Evolutionary conservation across 1,140 invertebrate species (phyloP).

Genomic region (Pemphigus obesinymphae): DNA sequence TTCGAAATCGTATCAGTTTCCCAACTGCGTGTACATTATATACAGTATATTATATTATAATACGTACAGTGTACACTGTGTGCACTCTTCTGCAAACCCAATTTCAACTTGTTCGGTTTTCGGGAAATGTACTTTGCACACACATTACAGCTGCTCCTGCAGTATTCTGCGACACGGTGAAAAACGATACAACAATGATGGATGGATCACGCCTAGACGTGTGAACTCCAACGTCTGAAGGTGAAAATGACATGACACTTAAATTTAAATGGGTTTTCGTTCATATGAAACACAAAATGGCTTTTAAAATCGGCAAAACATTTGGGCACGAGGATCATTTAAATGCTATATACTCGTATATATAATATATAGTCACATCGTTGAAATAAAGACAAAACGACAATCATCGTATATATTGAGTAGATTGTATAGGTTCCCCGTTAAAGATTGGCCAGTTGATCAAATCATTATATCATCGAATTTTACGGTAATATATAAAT

Average conservation of each 20-base stretch:
- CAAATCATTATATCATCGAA: too few species aligned
- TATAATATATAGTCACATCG: too few species aligned
- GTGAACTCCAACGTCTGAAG: background rate
- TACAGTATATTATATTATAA: too few species aligned
- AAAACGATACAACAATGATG: slow-evolving; percentile 36
- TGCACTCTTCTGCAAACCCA: background rate
- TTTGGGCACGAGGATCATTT: too few species aligned
- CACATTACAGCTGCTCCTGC: too few species aligned
- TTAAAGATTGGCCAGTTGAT: too few species aligned
- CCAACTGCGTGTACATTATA: background rate
- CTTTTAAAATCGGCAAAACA: slow-evolving; percentile 12
- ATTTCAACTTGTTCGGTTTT: slow-evolving; percentile 28
- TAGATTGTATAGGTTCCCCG: too few species aligned
- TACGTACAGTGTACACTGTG: background rate
- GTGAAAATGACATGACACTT: slow-evolving; percentile 21
- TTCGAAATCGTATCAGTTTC: slow-evolving; percentile 15
- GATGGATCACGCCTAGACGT: slow-evolving; percentile 17
- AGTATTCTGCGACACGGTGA: too few species aligned
- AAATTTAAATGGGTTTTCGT: slow-evolving; percentile 23
- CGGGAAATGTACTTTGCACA: slow-evolving; percentile 19
- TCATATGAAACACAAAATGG: slow-evolving; percentile 2
- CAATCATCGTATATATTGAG: too few species aligned
- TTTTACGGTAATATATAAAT: too few species aligned
- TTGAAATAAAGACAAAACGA: too few species aligned
- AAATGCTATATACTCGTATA: too few species aligned